These are phyloP conservation scores for Drosophila fuyamai DNA, from an alignment of 1,140 invertebrate genomes.

Conservation along the genomic window DNA sequence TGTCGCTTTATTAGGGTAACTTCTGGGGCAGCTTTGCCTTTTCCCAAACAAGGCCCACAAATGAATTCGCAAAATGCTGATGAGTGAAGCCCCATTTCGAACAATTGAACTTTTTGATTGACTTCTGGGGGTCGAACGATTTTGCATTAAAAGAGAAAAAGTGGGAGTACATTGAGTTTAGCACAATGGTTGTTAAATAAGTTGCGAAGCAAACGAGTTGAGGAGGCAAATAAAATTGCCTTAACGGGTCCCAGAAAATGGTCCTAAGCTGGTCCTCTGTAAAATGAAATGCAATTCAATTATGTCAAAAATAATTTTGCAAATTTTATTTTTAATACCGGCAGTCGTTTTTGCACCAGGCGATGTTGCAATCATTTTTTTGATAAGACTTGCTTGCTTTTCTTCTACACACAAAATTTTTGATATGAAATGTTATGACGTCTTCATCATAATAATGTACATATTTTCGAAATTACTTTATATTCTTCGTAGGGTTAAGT, in stretches of 20 bases:
- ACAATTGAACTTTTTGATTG: constrained; percentile 50
- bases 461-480: too few relatives aligned
- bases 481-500: too few relatives aligned
- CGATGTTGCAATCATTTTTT: too few relatives aligned
- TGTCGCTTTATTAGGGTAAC: constrained; percentile 30
- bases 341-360: too few relatives aligned
- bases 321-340: not conserved
- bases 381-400: too few relatives aligned
- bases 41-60: constrained; percentile 28
- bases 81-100: constrained; percentile 34
- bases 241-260: constrained; percentile 1
- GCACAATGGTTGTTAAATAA: constrained; percentile 35
- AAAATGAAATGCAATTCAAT: not conserved
- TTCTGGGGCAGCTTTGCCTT: constrained; percentile 1
- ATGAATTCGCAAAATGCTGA: constrained; percentile 39
- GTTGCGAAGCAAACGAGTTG: constrained; percentile 3
- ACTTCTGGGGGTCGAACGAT: constrained; percentile 2
- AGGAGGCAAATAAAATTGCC: constrained; percentile 4
- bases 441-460: too few relatives aligned
- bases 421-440: too few relatives aligned
- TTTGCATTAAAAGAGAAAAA: not conserved
- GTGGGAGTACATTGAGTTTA: constrained; percentile 1
- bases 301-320: not conserved
- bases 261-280: not conserved
- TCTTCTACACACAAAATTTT: too few relatives aligned